These are phyloP conservation scores for Chelonoidis abingdonii DNA, from an alignment of 2,113 vertebrate genomes.

Conservation along the genomic window DNA sequence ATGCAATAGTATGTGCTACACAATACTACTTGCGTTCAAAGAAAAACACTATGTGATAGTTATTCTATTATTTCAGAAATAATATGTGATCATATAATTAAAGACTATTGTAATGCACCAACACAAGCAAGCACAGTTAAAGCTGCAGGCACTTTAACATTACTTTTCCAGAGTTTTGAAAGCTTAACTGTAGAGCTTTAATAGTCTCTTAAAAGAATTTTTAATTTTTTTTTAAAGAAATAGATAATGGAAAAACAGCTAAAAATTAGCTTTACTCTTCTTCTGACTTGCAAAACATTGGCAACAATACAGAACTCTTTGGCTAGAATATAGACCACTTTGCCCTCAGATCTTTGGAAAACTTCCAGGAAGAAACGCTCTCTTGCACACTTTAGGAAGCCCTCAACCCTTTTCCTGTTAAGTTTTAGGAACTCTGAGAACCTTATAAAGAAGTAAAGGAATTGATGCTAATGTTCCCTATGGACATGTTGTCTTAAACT, in stretches of 20 bases:
- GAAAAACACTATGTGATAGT: background rate
- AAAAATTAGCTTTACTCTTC: background rate
- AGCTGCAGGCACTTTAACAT: conserved; percentile 45
- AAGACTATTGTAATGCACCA: conserved; percentile 7
- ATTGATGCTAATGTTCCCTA: background rate
- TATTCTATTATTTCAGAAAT: conserved; percentile 24
- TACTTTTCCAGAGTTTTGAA: conserved; percentile 29
- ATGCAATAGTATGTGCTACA: conserved; percentile 5
- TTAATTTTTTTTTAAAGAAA: background rate
- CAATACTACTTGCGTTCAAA: conserved; percentile 17
- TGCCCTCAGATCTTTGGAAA: background rate
- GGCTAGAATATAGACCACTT: background rate
- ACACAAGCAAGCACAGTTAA: background rate
- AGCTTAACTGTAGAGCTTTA: conserved; percentile 24
- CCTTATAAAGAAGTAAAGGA: background rate
- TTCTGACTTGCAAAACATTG: background rate
- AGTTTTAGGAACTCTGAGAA: conserved; percentile 21
- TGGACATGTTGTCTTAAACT: background rate
- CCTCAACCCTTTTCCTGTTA: background rate
- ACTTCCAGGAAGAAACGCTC: background rate
- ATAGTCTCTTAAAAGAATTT: background rate
- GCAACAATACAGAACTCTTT: conserved; percentile 5
- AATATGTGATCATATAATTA: conserved; percentile 24
- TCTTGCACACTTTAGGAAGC: conserved; percentile 6
- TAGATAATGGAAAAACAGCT: background rate